Percentiles rank a stretch among this genome's conserved stretches.
Conservation (phyloP, 2,797 vertebrate species). For the Cacajao melanocephalus region DNA sequence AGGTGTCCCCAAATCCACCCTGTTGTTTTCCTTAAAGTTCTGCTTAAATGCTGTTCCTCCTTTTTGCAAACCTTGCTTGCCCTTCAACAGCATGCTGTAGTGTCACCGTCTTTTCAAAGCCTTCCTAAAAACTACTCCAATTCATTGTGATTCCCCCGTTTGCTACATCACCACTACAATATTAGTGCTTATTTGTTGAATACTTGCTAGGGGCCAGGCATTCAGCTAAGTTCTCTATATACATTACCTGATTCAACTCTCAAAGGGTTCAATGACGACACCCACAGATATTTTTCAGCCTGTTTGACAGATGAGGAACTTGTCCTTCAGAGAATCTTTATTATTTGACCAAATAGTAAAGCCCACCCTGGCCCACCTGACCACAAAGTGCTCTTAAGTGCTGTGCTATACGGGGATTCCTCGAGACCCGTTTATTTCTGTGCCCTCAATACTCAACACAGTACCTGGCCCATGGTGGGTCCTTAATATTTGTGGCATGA, state of each 20-base stretch:
- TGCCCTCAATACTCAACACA: background rate
- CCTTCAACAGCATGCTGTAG: background rate
- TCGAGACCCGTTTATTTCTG: background rate
- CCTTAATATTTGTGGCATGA: background rate
- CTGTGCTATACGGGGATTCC: background rate
- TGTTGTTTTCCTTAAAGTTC: background rate
- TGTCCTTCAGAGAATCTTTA: background rate
- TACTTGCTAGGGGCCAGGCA: background rate
- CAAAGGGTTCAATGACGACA: background rate
- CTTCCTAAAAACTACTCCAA: background rate
- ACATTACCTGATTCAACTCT: background rate
- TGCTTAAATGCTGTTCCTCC: background rate
- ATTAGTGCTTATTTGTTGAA: too few species aligned
- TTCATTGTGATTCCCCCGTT: rapidly evolving
- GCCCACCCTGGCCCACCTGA: background rate
- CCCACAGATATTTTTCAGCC: background rate
- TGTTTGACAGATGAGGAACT: background rate
- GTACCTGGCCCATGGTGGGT: background rate
- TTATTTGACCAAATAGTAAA: background rate
- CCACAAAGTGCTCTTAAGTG: background rate
- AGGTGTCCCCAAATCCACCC: background rate
- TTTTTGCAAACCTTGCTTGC: background rate
- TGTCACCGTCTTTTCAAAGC: background rate
- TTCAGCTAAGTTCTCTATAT: background rate
- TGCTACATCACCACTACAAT: rapidly evolving